Percentiles rank a stretch among this genome's conserved stretches.
phyloP scores from a whole-genome alignment of 23 tunicate species.

The Diplosoma virens region DNA sequence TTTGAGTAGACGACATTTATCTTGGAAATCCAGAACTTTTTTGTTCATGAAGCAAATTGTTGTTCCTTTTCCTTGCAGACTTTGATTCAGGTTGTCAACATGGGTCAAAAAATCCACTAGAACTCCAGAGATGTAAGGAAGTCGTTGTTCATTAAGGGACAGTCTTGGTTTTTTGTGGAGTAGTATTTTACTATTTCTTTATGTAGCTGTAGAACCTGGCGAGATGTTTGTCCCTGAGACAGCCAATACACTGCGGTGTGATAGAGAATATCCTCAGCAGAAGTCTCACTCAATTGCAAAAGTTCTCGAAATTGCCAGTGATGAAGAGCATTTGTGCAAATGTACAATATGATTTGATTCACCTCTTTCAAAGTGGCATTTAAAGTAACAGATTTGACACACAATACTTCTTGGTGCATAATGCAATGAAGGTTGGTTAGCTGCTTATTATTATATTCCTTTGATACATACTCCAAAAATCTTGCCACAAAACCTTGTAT shows the following conservation, averaged over 20 bases:
- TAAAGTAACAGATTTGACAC: too few species aligned
- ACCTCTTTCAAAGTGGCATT: background rate
- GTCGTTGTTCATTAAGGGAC: background rate
- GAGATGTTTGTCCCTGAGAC: background rate
- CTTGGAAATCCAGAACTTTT: slow-evolving; percentile 27
- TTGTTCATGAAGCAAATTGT: slow-evolving; percentile 41
- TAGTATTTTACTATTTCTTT: slow-evolving; percentile 13
- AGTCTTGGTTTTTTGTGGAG: background rate
- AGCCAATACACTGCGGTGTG: background rate
- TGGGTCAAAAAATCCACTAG: slow-evolving; percentile 43
- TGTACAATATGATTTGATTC: slow-evolving; percentile 1
- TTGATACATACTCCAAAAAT: too few species aligned
- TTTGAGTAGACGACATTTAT: slow-evolving; percentile 29
- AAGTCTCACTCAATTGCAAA: background rate
- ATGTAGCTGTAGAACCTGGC: background rate
- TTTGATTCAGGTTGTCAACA: slow-evolving; percentile 30
- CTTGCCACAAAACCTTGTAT: too few species aligned
- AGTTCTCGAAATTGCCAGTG: background rate
- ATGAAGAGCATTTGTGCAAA: slow-evolving; percentile 2
- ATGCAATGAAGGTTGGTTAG: too few species aligned
- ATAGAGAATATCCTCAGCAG: slow-evolving; percentile 6
- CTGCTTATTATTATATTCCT: too few species aligned
- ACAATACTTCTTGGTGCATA: too few species aligned
- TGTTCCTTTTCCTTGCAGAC: slow-evolving; percentile 36
- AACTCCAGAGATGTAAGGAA: slow-evolving; percentile 21